These are phyloP conservation scores for Myopa tessellatipennis DNA, from an alignment of 2,888 invertebrate species.

Conservation along the genomic window DNA sequence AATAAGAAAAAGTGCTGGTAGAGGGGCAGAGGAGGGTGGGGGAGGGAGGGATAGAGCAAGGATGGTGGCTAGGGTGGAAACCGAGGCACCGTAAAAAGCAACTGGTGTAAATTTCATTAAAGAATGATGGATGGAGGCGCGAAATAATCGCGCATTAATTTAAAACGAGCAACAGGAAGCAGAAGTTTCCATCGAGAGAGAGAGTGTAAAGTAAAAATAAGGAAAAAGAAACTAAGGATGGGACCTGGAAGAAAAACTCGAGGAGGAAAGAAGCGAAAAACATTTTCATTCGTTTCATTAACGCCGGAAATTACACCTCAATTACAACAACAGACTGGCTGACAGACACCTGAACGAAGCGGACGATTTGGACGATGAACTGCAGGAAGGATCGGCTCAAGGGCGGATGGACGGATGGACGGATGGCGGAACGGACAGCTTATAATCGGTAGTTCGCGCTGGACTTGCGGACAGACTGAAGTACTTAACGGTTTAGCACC, in stretches of 20 bases:
- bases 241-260: neutral
- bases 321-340: conserved; percentile 40
- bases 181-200: conserved; percentile 19
- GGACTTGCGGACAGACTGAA: conserved; percentile 20
- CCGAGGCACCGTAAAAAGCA: conserved; percentile 29
- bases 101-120: conserved; percentile 39
- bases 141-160: conserved; percentile 38
- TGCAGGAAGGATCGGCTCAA: neutral
- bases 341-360: conserved; percentile 11
- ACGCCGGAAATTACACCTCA: conserved; percentile 46
- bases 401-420: neutral
- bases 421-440: neutral
- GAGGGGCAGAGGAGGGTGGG: neutral
- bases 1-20: neutral
- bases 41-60: neutral
- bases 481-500: conserved; percentile 34
- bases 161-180: conserved; percentile 38
- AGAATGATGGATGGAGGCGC: conserved; percentile 17
- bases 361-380: neutral
- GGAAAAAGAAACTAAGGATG: neutral
- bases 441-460: no score
- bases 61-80: no score
- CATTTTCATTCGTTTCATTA: conserved; percentile 43
- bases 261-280: conserved; percentile 24
- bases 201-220: conserved; percentile 19